A percentile compares a stretch with the other conserved stretches of the same genome.
phyloP scores from a whole-genome alignment of 2,797 vertebrate species.

The Acridotheres tristis region DNA sequence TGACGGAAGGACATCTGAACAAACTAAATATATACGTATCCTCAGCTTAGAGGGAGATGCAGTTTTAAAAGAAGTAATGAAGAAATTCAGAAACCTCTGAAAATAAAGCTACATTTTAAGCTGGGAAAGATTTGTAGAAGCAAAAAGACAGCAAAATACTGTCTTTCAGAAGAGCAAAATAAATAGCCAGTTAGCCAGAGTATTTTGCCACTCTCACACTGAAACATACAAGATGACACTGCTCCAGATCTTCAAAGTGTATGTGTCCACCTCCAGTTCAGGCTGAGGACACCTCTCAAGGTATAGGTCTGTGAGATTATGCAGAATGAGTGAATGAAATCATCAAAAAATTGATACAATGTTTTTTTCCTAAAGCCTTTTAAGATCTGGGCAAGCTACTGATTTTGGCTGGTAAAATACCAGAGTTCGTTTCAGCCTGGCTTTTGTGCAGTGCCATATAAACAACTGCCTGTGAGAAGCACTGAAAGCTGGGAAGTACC shows the following conservation, averaged over 20 bases:
- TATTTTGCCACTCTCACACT: neutral
- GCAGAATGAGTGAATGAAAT: neutral
- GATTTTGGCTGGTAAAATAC: neutral
- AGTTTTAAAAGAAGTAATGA: neutral
- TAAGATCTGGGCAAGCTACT: neutral
- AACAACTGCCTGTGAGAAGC: neutral
- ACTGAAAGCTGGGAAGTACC: neutral
- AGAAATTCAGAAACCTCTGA: neutral
- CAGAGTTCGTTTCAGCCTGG: neutral
- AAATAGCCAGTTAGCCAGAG: neutral
- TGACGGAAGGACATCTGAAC: constrained; percentile 29
- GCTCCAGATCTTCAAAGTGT: neutral
- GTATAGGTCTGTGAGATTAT: neutral
- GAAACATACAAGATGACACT: neutral
- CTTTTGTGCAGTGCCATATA: neutral
- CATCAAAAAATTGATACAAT: fast-evolving
- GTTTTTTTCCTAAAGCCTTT: neutral
- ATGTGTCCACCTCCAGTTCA: neutral
- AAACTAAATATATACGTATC: constrained; percentile 3
- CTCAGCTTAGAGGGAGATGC: neutral
- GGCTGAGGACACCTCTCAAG: neutral
- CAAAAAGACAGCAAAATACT: neutral
- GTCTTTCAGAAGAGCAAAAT: neutral
- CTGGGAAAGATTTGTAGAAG: neutral
- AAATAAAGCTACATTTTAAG: constrained; percentile 25